Percentiles rank a stretch among this genome's conserved stretches.
These are phyloP conservation scores for Danaus melanippus DNA, from an alignment of 1,140 invertebrate genomes.

Conservation along the genomic window DNA sequence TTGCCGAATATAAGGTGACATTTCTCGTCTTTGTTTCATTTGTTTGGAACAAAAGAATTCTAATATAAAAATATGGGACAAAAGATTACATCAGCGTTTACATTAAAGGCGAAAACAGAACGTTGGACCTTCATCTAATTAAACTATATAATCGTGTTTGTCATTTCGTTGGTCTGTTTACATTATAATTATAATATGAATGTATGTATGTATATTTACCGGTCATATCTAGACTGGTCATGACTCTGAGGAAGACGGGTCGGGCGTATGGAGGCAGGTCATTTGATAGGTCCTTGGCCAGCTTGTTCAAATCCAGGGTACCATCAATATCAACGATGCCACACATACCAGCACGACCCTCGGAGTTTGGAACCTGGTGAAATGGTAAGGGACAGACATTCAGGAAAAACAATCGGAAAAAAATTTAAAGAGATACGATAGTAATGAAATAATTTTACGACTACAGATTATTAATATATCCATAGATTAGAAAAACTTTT, in stretches of 20 bases:
- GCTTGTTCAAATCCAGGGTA: slow-evolving; percentile 77
- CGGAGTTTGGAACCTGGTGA: slow-evolving; percentile 76
- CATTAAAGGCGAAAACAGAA: too few species aligned
- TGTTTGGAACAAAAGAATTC: background rate
- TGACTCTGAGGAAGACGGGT: slow-evolving; percentile 89
- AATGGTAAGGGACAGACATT: too few species aligned
- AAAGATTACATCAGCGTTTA: background rate
- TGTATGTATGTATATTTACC: slow-evolving; percentile 68
- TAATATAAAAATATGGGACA: background rate
- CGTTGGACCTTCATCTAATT: background rate
- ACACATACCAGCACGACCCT: slow-evolving; percentile 97
- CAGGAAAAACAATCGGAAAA: too few species aligned
- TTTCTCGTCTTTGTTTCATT: too few species aligned
- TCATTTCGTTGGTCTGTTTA: background rate
- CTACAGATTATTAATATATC: too few species aligned
- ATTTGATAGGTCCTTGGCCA: slow-evolving; percentile 76
- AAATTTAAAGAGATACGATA: too few species aligned
- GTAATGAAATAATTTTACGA: too few species aligned
- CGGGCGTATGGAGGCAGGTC: slow-evolving; percentile 88
- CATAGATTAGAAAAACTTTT: too few species aligned
- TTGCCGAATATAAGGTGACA: too few species aligned
- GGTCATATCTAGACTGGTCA: slow-evolving; percentile 89
- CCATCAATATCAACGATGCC: slow-evolving; percentile 88
- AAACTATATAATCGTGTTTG: background rate
- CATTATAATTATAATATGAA: slow-evolving; percentile 1